Evolutionary conservation across 2,888 invertebrate species (phyloP).

Genomic region (Xylocampa areola): DNA sequence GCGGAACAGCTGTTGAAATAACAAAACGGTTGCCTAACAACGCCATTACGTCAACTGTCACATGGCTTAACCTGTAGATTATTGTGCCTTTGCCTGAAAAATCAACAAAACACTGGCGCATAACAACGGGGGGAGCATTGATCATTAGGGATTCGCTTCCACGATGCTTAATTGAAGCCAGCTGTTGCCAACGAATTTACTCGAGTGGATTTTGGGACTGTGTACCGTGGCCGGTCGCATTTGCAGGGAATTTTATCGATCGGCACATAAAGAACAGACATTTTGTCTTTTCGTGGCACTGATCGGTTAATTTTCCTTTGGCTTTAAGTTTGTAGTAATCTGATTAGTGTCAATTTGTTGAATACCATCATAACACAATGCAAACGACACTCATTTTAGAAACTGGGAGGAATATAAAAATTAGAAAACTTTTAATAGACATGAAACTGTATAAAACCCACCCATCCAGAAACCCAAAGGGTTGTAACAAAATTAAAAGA

Average conservation of each 20-base stretch:
- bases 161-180: slow-evolving; percentile 29
- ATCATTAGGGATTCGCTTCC: slow-evolving; percentile 58
- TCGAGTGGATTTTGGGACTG: slow-evolving; percentile 15
- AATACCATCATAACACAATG: too few relatives aligned
- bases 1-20: slow-evolving; percentile 38
- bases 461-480: too few relatives aligned
- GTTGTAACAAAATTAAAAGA: too few relatives aligned
- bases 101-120: slow-evolving; percentile 59
- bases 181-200: slow-evolving; percentile 36
- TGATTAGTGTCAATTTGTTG: too few relatives aligned
- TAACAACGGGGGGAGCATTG: slow-evolving; percentile 68
- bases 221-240: slow-evolving; percentile 20
- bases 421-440: not conserved
- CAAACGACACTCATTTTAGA: too few relatives aligned
- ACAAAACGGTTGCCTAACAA: slow-evolving; percentile 44
- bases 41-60: slow-evolving; percentile 39
- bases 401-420: not conserved
- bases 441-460: too few relatives aligned
- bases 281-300: too few relatives aligned
- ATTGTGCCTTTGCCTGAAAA: slow-evolving; percentile 33
- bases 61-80: slow-evolving; percentile 42
- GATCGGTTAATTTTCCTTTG: too few relatives aligned
- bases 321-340: too few relatives aligned
- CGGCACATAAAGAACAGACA: slow-evolving; percentile 37
- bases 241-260: slow-evolving; percentile 28